Evolutionary conservation across 2,113 vertebrate genomes (phyloP).

Genomic region (Tupaia chinensis): DNA sequence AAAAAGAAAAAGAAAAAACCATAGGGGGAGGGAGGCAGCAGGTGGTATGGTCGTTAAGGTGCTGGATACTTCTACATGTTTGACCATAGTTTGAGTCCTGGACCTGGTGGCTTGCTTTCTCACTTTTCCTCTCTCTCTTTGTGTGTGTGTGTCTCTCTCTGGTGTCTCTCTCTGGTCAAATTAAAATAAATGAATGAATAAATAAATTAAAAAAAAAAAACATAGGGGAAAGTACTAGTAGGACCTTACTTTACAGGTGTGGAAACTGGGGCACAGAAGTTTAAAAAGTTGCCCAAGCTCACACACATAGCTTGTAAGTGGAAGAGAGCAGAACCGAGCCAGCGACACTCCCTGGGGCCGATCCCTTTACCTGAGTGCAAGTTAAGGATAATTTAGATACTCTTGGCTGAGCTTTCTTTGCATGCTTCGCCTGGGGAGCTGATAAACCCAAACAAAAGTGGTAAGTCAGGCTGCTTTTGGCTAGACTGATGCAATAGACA

Average conservation of each 20-base stretch:
- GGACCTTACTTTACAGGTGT: background rate
- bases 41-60: too few species aligned
- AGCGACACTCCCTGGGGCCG: background rate
- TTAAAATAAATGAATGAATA: too few species aligned
- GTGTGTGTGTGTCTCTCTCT: too few species aligned
- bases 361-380: background rate
- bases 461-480: background rate
- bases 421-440: background rate
- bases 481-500: background rate
- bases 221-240: background rate
- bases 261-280: background rate
- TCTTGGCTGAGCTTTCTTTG: background rate
- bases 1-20: too few species aligned
- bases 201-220: background rate
- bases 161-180: too few species aligned
- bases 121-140: too few species aligned
- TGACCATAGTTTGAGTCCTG: too few species aligned
- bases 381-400: background rate
- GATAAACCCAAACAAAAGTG: background rate
- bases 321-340: background rate
- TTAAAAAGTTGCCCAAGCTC: background rate
- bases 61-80: too few species aligned
- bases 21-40: too few species aligned
- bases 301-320: background rate
- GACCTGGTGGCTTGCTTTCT: too few species aligned